Evolutionary conservation across 2,113 vertebrate genomes (phyloP).

Genomic region (Vidua chalybeata): DNA sequence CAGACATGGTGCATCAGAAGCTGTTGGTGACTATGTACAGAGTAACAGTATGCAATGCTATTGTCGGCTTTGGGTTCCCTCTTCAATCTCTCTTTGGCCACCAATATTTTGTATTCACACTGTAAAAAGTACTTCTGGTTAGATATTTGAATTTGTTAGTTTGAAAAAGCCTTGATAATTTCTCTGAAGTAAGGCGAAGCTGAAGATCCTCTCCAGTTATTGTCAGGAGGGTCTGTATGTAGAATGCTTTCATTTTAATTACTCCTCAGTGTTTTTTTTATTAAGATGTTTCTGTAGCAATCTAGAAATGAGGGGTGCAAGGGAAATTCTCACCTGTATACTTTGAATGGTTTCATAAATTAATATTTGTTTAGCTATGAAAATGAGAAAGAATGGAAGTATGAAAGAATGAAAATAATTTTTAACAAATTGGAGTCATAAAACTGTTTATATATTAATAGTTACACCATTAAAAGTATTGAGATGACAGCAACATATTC

Average conservation of each 20-base stretch:
- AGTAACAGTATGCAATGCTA: background rate
- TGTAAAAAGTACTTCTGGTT: background rate
- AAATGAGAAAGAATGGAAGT: background rate
- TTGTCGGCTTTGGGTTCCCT: background rate
- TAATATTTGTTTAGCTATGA: background rate
- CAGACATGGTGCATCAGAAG: background rate
- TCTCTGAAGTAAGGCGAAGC: background rate
- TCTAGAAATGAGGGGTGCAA: background rate
- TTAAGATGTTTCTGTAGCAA: background rate
- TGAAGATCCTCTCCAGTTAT: background rate
- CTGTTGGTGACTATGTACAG: background rate
- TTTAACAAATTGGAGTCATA: background rate
- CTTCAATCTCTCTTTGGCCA: background rate
- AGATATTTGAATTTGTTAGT: background rate
- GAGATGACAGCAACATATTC: background rate
- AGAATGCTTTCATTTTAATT: background rate
- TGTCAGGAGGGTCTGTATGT: background rate
- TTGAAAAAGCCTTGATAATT: background rate
- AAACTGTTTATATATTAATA: background rate
- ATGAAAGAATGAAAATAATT: background rate
- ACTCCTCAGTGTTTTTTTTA: background rate
- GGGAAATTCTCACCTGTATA: background rate
- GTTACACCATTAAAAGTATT: background rate
- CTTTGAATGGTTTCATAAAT: background rate
- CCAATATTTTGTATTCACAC: background rate